Conservation (phyloP, 2,888 invertebrate species). For the Chalcosyrphus nemorum region DNA sequence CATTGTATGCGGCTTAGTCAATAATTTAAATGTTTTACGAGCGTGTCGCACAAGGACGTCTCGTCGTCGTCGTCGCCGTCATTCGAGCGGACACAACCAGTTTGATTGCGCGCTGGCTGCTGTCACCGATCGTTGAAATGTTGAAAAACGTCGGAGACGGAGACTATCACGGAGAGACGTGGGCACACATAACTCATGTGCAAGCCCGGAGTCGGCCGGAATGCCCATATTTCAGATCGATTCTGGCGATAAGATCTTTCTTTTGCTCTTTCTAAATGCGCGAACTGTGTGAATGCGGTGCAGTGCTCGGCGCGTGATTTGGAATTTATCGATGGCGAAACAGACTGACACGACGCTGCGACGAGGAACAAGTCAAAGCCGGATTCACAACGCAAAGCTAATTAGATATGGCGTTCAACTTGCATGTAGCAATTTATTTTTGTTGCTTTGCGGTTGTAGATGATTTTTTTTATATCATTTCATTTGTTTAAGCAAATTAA, state of each 20-base stretch:
- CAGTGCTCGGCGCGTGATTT: conserved; percentile 63
- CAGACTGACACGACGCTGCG: conserved; percentile 52
- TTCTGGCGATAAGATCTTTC: conserved; percentile 70
- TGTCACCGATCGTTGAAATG: conserved; percentile 49
- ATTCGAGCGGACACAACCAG: conserved; percentile 64
- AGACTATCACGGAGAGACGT: conserved; percentile 63
- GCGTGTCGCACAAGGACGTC: conserved; percentile 70
- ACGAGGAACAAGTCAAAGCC: conserved; percentile 55
- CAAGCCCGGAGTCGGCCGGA: conserved; percentile 56
- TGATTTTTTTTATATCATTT: conserved; percentile 36
- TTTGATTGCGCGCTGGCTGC: conserved; percentile 40
- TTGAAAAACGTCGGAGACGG: conserved; percentile 38
- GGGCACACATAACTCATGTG: conserved; percentile 72
- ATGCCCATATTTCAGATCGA: conserved; percentile 72
- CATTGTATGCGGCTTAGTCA: conserved; percentile 41
- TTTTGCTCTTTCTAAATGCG: conserved; percentile 50
- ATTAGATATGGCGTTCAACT: conserved; percentile 70
- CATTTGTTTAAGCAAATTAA: conserved; percentile 67
- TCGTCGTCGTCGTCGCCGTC: conserved; percentile 40
- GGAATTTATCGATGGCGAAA: conserved; percentile 71
- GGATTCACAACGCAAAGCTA: conserved; percentile 66
- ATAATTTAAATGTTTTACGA: conserved; percentile 72
- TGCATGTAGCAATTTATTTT: conserved; percentile 12
- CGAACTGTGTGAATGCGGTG: conserved; percentile 62
- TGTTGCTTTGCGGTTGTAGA: neutral